Base-by-base conservation (phyloP, 2,113 vertebrate genomes). In the Paratilapia polleni region DNA sequence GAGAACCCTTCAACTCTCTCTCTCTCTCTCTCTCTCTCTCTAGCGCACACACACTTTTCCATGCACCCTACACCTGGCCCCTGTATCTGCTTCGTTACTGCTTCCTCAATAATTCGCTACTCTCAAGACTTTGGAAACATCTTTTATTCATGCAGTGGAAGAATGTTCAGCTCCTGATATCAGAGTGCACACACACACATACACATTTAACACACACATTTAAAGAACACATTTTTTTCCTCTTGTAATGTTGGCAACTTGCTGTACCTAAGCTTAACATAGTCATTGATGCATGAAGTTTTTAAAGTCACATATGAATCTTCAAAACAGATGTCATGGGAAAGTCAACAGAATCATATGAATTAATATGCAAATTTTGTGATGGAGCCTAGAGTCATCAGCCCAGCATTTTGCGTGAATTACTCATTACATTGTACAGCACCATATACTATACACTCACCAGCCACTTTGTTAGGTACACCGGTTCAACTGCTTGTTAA, bases 61-160 rank as follows among this genome's bases (percentile, higher is more conserved):
- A 57, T 8, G 54, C 52, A 85, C 68, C 22, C 58, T 61, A 86
- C 78, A 90, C 82, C 91, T 87, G 89, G 82, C 66, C 88, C 17
- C 52, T 63, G 57, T 12, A 12, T 89, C 87, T 83, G 61, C 78
- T 81, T 88, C 22, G 73, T 91, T 93, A 90, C 87, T 88, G 84
- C 90, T 87, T 93, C 66, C 89, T 96, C 83, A 94, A 94, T 95
- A 94, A 96, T 95, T 95, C 88, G 95, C 87, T 52, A 82, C 82
- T 89, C 89, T 85, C 85, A 91, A 93, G 84, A 94, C 89, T 91
- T 92, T 91, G 88, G 74, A 89, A 84, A 38, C 85, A 94, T 95
- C 84, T 93, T 93, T 95, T 95, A 96, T 95, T 95, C 91, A 95
- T 94, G 88, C 43, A 28, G 61, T 91, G 77, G 87, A 93, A 87